phyloP scores from a whole-genome alignment of 2,888 invertebrate genomes.

The Drosophila merina region DNA sequence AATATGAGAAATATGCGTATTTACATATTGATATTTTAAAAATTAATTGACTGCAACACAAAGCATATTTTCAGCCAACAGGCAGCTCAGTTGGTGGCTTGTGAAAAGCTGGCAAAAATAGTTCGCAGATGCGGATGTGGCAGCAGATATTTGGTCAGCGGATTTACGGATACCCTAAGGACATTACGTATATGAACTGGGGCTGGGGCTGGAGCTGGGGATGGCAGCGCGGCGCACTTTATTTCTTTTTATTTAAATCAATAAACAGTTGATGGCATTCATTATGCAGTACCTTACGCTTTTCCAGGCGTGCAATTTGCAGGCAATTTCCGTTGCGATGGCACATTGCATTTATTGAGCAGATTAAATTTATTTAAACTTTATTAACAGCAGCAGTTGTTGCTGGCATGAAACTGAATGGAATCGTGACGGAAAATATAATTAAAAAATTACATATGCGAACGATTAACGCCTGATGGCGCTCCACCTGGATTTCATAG shows the following conservation, averaged over 20 bases:
- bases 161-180: conserved; percentile 13
- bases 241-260: conserved; percentile 48
- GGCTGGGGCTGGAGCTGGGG: neutral
- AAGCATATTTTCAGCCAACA: conserved; percentile 62
- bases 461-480: conserved; percentile 45
- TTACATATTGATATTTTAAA: conserved; percentile 60
- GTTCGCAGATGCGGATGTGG: conserved; percentile 13
- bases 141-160: conserved; percentile 11
- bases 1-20: conserved; percentile 48
- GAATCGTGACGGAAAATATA: conserved; percentile 39
- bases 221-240: conserved; percentile 4
- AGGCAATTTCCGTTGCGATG: conserved; percentile 63
- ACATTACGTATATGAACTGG: conserved; percentile 7
- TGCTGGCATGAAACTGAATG: conserved; percentile 6
- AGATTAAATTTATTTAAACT: conserved; percentile 73
- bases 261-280: conserved; percentile 49
- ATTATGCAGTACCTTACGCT: conserved; percentile 54
- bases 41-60: conserved; percentile 65
- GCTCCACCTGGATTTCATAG: conserved; percentile 3
- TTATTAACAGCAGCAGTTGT: conserved; percentile 49
- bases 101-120: conserved; percentile 17
- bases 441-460: conserved; percentile 38
- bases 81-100: neutral
- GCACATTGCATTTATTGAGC: conserved; percentile 54
- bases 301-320: conserved; percentile 57